Evolutionary conservation across 2,113 vertebrate genomes (phyloP).

Genomic region (Lota lota): DNA sequence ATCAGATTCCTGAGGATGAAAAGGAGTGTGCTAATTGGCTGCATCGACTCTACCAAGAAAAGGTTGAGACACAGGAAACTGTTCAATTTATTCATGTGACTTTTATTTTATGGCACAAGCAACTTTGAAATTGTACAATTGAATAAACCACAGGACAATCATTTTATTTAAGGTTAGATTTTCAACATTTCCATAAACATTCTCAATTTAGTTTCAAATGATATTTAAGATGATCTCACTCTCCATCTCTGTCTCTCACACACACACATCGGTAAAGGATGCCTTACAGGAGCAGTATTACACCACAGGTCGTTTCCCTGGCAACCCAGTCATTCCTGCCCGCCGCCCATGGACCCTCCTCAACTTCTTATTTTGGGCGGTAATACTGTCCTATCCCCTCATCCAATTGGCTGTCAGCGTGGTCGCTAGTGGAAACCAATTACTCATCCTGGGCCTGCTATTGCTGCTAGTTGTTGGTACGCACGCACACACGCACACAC

Average conservation of each 20-base stretch:
- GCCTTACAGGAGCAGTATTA: conserved; percentile 83
- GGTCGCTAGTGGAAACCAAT: conserved; percentile 83
- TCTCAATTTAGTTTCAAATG: too few relatives aligned
- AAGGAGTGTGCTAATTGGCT: conserved; percentile 85
- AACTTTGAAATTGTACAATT: too few relatives aligned
- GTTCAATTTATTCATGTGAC: too few relatives aligned
- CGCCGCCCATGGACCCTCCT: conserved; percentile 84
- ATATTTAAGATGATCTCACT: not conserved
- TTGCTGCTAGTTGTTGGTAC: conserved; percentile 84
- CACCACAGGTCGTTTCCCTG: conserved; percentile 79
- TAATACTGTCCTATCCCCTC: conserved; percentile 82
- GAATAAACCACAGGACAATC: too few relatives aligned
- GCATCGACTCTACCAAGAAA: conserved; percentile 88
- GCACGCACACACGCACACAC: conserved; percentile 5
- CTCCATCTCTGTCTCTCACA: not conserved
- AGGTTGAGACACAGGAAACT: conserved; percentile 65
- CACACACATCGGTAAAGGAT: conserved; percentile 66
- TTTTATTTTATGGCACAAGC: too few relatives aligned
- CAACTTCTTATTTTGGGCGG: conserved; percentile 88
- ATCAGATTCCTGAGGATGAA: conserved; percentile 84
- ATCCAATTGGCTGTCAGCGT: conserved; percentile 82
- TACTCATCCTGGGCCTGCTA: conserved; percentile 83
- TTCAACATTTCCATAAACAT: not conserved
- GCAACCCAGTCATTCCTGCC: conserved; percentile 73
- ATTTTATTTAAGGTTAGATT: too few relatives aligned